These are phyloP conservation scores for Guaruba guarouba DNA, from an alignment of 2,113 vertebrate genomes.

Conservation along the genomic window DNA sequence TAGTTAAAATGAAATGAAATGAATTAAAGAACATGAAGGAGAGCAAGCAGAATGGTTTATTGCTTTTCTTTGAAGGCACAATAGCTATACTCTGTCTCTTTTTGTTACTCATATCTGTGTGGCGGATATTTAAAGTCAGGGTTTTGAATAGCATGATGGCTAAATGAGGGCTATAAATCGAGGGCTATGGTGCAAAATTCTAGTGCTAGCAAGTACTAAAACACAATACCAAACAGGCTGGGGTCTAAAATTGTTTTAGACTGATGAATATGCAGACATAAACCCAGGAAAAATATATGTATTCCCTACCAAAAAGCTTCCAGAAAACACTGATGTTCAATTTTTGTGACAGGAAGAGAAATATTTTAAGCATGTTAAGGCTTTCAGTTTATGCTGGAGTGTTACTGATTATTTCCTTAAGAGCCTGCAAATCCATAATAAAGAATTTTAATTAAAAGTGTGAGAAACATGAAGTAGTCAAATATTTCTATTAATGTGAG, in stretches of 20 bases:
- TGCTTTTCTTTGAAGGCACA: conserved; percentile 78
- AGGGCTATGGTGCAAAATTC: conserved; percentile 59
- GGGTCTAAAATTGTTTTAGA: conserved; percentile 62
- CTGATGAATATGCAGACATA: conserved; percentile 66
- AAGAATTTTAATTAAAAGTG: background rate
- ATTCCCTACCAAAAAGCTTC: background rate
- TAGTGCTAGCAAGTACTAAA: conserved; percentile 53
- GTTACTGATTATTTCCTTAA: background rate
- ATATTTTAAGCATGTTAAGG: background rate
- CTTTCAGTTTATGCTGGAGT: background rate
- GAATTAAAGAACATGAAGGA: conserved; percentile 79
- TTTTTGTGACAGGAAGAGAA: background rate
- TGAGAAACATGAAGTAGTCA: background rate
- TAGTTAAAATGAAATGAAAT: conserved; percentile 85
- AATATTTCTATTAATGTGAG: background rate
- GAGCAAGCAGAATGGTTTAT: conserved; percentile 75
- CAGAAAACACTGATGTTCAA: background rate
- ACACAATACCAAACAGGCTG: conserved; percentile 29
- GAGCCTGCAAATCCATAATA: background rate
- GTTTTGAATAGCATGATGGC: conserved; percentile 66
- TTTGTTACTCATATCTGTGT: conserved; percentile 73
- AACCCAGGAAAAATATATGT: background rate
- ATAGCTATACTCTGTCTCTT: conserved; percentile 72
- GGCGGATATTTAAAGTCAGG: conserved; percentile 70
- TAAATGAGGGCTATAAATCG: conserved; percentile 73